A percentile compares a stretch with the other conserved stretches of the same genome.
Evolutionary conservation across 2,888 invertebrate species (phyloP).

Genomic region (Uropetala carovei): DNA sequence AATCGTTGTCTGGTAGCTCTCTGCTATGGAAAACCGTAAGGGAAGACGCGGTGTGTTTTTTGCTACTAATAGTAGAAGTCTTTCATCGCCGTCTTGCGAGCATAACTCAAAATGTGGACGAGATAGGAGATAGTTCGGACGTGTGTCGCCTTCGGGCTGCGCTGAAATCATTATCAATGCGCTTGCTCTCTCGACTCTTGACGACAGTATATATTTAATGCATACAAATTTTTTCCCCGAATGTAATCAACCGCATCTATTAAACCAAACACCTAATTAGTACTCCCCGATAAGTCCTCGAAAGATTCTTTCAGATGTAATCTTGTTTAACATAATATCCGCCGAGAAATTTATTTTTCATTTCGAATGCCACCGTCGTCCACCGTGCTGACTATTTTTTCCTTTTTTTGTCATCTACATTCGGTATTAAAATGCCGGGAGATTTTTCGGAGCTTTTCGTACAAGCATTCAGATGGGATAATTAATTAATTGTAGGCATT

Average conservation of each 20-base stretch:
- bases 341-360: constrained; percentile 36
- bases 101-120: constrained; percentile 4
- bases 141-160: background rate
- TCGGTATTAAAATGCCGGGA: constrained; percentile 25
- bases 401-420: background rate
- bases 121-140: background rate
- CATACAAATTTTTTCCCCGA: background rate
- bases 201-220: background rate
- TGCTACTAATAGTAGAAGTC: background rate
- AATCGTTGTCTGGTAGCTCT: background rate
- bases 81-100: background rate
- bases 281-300: background rate
- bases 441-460: constrained; percentile 42
- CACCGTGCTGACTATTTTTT: background rate
- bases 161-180: constrained; percentile 19
- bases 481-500: constrained; percentile 62
- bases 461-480: constrained; percentile 52
- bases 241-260: constrained; percentile 28
- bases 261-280: constrained; percentile 25
- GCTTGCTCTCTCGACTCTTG: background rate
- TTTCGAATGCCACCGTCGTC: constrained; percentile 27
- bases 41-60: background rate
- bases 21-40: background rate
- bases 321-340: constrained; percentile 7
- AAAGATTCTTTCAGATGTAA: background rate